Conservation (phyloP, 2,113 vertebrate genomes). For the Collichthys lucidus region DNA sequence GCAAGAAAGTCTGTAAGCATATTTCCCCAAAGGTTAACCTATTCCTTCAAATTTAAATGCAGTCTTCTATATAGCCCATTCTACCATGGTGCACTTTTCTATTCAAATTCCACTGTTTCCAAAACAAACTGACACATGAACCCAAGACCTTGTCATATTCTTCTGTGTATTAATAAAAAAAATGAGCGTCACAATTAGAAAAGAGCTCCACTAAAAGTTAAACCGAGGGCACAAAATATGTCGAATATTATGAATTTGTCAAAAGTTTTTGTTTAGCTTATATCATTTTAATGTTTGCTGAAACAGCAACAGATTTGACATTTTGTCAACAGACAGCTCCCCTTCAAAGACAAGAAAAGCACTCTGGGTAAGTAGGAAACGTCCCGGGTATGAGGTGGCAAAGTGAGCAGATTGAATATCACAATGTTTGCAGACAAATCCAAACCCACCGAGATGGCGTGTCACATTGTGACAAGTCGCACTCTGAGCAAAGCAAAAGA, state of each 20-base stretch:
- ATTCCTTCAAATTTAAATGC: not conserved
- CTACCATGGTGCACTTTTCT: not conserved
- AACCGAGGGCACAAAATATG: not conserved
- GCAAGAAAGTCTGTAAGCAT: not conserved
- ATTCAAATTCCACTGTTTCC: not conserved
- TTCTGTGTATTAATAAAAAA: not conserved
- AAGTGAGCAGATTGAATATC: conserved; percentile 53
- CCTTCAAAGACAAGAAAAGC: conserved; percentile 33
- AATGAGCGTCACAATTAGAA: no score
- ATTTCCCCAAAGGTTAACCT: not conserved
- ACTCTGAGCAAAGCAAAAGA: conserved; percentile 61
- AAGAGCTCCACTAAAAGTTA: not conserved
- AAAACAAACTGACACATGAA: not conserved
- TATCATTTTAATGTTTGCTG: conserved; percentile 44
- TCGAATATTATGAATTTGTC: conserved; percentile 12
- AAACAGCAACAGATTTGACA: conserved; percentile 33
- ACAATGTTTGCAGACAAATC: conserved; percentile 59
- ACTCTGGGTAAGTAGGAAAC: conserved; percentile 27
- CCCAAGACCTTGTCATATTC: not conserved
- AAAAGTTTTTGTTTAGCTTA: not conserved
- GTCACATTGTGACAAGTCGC: conserved; percentile 60
- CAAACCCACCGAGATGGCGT: conserved; percentile 42
- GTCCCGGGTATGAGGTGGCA: conserved; percentile 25
- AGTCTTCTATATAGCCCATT: not conserved
- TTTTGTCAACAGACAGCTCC: conserved; percentile 41